Conservation (phyloP, 2,888 invertebrate species). For the Pilophorus perplexus region DNA sequence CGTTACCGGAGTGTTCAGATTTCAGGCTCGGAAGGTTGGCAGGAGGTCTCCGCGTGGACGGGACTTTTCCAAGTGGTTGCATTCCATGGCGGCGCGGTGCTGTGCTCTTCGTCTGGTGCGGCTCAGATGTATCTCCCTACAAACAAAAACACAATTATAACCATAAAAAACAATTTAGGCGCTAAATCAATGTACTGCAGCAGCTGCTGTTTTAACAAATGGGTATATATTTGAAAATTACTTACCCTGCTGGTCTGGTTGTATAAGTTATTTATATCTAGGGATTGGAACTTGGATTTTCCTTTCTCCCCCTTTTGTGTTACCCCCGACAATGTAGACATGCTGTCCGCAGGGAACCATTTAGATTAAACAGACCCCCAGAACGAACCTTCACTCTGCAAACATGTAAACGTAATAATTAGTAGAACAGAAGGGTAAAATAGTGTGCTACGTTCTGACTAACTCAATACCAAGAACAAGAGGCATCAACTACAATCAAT, state of each 20-base stretch:
- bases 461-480: too few species aligned
- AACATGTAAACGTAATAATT: too few species aligned
- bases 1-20: conserved; percentile 83
- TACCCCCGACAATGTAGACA: conserved; percentile 92
- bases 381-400: conserved; percentile 71
- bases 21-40: conserved; percentile 98
- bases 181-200: background rate
- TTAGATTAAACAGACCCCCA: conserved; percentile 73
- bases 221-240: conserved; percentile 6
- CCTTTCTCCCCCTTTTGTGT: conserved; percentile 81
- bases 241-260: conserved; percentile 57
- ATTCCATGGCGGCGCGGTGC: conserved; percentile 92
- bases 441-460: too few species aligned
- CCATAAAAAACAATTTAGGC: background rate
- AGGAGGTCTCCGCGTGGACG: conserved; percentile 95
- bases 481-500: too few species aligned
- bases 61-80: conserved; percentile 99
- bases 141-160: conserved; percentile 36
- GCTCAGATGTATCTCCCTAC: conserved; percentile 86
- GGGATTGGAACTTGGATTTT: conserved; percentile 93
- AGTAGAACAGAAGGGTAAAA: too few species aligned
- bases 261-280: conserved; percentile 97
- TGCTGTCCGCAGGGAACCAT: conserved; percentile 94
- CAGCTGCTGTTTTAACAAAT: background rate
- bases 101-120: conserved; percentile 83